Conservation (phyloP, 2,888 invertebrate genomes). For the Parasteatoda lunata region DNA sequence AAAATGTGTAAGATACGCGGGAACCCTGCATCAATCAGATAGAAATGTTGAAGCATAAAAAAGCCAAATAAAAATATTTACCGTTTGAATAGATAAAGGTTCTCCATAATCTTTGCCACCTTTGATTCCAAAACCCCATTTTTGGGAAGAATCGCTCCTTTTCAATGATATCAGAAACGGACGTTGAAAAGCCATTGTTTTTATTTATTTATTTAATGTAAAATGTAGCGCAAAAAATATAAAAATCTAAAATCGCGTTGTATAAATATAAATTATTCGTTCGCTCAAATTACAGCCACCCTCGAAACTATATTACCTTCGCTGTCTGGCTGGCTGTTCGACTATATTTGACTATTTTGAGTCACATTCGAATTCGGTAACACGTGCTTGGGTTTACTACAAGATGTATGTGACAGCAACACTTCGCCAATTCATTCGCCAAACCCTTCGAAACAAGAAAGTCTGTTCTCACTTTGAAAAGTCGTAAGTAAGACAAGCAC, state of each 20-base stretch:
- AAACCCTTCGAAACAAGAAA: neutral
- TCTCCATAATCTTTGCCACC: constrained; percentile 94
- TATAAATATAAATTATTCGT: constrained; percentile 31
- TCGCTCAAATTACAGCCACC: constrained; percentile 46
- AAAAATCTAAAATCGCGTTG: neutral
- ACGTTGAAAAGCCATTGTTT: constrained; percentile 67
- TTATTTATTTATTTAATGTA: neutral
- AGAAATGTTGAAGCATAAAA: neutral
- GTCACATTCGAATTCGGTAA: constrained; percentile 44
- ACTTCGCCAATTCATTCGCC: constrained; percentile 31
- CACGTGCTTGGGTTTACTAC: constrained; percentile 59
- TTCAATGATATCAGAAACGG: constrained; percentile 69
- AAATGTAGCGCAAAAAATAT: constrained; percentile 7
- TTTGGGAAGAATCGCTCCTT: constrained; percentile 72
- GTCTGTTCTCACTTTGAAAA: no score
- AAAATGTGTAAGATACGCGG: no score
- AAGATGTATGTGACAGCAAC: neutral
- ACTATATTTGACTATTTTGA: constrained; percentile 61
- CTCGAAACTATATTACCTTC: constrained; percentile 25
- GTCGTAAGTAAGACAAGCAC: no score
- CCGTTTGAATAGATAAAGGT: constrained; percentile 93
- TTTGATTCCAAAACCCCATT: constrained; percentile 94
- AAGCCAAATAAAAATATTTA: constrained; percentile 77
- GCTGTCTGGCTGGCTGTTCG: constrained; percentile 60
- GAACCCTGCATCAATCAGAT: no score